Conservation (phyloP, 2,797 vertebrate species). For the Peromyscus melanophrys region DNA sequence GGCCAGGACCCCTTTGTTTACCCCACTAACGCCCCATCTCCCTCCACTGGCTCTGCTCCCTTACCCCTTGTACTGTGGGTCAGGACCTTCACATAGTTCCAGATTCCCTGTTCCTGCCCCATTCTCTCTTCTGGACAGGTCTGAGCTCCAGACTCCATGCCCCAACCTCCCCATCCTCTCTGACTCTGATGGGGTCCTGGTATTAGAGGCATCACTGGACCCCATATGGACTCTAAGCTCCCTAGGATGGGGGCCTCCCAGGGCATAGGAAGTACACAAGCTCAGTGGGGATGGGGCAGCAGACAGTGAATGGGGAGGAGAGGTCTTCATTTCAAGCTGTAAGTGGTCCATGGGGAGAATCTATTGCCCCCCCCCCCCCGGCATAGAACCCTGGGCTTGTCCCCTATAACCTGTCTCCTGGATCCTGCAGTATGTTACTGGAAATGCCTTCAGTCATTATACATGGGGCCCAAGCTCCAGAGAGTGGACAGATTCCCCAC, state of each 20-base stretch:
- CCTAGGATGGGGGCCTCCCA: neutral
- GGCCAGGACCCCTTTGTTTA: neutral
- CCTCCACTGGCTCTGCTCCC: too few relatives aligned
- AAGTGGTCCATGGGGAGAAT: neutral
- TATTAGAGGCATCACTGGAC: neutral
- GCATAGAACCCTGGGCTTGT: neutral
- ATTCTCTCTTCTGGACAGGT: neutral
- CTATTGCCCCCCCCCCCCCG: rapidly evolving
- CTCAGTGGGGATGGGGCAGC: rapidly evolving
- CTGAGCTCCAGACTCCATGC: neutral
- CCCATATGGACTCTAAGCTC: neutral
- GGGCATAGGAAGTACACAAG: neutral
- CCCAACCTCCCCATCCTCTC: neutral
- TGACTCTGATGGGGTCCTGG: neutral
- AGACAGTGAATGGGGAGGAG: rapidly evolving
- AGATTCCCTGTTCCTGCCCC: neutral
- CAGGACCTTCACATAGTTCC: too few relatives aligned
- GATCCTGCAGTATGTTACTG: neutral
- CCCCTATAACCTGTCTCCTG: neutral
- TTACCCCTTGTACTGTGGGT: too few relatives aligned
- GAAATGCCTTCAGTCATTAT: neutral
- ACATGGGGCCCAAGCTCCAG: neutral
- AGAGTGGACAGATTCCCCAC: neutral
- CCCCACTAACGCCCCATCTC: neutral
- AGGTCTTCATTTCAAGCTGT: neutral